Evolutionary conservation across 2,888 invertebrate species (phyloP).

Genomic region (Drosophila buzzatii): DNA sequence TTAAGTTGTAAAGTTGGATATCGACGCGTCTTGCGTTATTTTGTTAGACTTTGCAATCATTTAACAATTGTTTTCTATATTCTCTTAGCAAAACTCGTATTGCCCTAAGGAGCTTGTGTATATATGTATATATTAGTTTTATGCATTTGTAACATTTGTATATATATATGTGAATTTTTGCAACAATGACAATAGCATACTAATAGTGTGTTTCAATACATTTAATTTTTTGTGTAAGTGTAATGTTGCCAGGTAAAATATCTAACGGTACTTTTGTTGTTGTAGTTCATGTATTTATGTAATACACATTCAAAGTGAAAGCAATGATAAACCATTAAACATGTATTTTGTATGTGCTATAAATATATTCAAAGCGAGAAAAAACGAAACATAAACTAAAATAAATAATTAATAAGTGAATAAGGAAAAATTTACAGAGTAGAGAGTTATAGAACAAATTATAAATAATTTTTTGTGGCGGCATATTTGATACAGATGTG

Average conservation of each 20-base stretch:
- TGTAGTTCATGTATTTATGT: conserved; percentile 19
- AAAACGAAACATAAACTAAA: conserved; percentile 39
- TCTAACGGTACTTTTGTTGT: not conserved
- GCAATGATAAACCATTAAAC: conserved; percentile 28
- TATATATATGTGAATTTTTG: conserved; percentile 17
- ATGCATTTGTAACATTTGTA: conserved; percentile 37
- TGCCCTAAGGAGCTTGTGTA: conserved; percentile 8
- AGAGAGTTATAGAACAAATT: conserved; percentile 22
- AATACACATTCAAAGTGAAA: conserved; percentile 30
- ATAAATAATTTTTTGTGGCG: conserved; percentile 44
- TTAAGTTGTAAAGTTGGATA: conserved; percentile 24
- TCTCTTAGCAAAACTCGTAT: conserved; percentile 28
- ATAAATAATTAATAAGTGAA: conserved; percentile 43
- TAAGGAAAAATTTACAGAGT: conserved; percentile 31
- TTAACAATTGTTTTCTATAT: conserved; percentile 35
- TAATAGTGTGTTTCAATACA: conserved; percentile 15
- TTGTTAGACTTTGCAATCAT: conserved; percentile 20
- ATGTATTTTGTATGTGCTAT: conserved; percentile 19
- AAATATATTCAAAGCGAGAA: conserved; percentile 26
- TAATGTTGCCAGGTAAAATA: conserved; percentile 23
- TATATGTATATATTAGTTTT: conserved; percentile 11
- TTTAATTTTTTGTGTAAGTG: conserved; percentile 1
- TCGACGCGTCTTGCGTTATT: conserved; percentile 3
- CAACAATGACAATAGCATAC: conserved; percentile 44
- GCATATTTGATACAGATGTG: conserved; percentile 15